Conservation (phyloP, 2,888 invertebrate genomes). For the Synanthedon formicaeformis region DNA sequence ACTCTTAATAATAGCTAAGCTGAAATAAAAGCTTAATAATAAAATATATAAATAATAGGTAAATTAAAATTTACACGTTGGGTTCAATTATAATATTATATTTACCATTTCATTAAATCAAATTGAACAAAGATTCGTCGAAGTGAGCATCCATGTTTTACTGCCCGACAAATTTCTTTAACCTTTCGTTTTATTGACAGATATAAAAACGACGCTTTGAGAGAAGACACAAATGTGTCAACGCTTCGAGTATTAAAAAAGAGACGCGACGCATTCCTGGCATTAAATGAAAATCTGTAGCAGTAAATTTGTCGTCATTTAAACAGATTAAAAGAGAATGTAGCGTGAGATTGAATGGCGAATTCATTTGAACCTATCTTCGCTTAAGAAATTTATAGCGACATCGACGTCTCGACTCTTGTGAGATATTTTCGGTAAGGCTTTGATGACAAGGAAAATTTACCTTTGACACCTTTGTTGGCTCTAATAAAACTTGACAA, state of each 20-base stretch:
- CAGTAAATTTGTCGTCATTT: constrained; percentile 63
- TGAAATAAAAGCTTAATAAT: too few relatives aligned
- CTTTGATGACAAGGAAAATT: not conserved
- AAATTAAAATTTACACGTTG: too few relatives aligned
- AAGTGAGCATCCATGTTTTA: constrained; percentile 13
- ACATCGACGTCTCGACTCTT: constrained; percentile 33
- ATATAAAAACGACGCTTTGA: constrained; percentile 20
- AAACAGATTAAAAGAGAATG: constrained; percentile 63
- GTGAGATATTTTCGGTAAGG: constrained; percentile 14
- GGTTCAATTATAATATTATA: too few relatives aligned
- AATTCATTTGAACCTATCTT: constrained; percentile 46
- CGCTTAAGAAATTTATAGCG: constrained; percentile 42
- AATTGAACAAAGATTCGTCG: not conserved
- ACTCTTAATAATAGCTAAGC: too few relatives aligned
- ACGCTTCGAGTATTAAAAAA: constrained; percentile 29
- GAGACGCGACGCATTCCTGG: constrained; percentile 27
- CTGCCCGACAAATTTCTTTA: constrained; percentile 14
- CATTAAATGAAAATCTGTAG: constrained; percentile 50
- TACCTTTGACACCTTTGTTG: too few relatives aligned
- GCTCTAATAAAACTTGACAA: too few relatives aligned
- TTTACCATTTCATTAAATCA: too few relatives aligned
- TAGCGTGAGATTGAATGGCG: constrained; percentile 61
- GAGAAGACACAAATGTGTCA: constrained; percentile 36
- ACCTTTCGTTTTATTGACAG: constrained; percentile 21
- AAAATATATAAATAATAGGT: too few relatives aligned